Evolutionary conservation across 2,113 vertebrate species (phyloP).

Genomic region (Tautogolabrus adspersus): DNA sequence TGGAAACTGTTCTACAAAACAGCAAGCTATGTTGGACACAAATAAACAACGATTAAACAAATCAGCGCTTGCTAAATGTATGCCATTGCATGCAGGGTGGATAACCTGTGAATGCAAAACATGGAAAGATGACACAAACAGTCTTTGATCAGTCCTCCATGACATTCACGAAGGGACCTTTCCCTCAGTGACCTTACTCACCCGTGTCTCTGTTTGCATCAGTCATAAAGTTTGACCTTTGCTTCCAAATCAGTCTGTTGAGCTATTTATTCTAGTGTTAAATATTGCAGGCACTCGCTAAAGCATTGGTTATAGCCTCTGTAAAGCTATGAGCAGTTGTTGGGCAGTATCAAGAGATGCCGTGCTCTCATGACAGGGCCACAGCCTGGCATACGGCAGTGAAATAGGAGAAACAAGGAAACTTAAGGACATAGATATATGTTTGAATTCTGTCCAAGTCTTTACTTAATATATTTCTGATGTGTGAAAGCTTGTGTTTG

Average conservation of each 20-base stretch:
- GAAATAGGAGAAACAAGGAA: constrained; percentile 1
- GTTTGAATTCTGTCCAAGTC: too few relatives aligned
- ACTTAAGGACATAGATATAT: background rate
- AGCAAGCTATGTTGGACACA: background rate
- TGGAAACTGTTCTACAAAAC: background rate
- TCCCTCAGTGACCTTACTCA: constrained; percentile 27
- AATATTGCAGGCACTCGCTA: constrained; percentile 21
- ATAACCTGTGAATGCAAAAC: background rate
- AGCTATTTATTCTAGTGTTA: constrained; percentile 43
- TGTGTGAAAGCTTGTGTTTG: too few relatives aligned
- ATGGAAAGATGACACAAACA: constrained; percentile 13
- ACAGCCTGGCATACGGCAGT: constrained; percentile 1
- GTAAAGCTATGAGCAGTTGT: constrained; percentile 47
- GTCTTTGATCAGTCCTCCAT: constrained; percentile 1
- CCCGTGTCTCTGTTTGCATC: constrained; percentile 22
- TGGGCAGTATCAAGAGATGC: constrained; percentile 49
- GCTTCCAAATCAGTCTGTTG: constrained; percentile 37
- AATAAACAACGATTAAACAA: background rate
- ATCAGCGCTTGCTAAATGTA: background rate
- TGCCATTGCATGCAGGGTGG: background rate
- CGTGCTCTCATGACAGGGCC: constrained; percentile 37
- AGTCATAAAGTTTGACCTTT: constrained; percentile 62
- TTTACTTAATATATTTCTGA: too few relatives aligned
- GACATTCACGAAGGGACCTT: constrained; percentile 40
- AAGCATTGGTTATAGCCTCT: background rate